A percentile compares a stretch with the other conserved stretches of the same genome.
Conservation (phyloP, 2,113 vertebrate genomes). For the Saccopteryx bilineata region DNA sequence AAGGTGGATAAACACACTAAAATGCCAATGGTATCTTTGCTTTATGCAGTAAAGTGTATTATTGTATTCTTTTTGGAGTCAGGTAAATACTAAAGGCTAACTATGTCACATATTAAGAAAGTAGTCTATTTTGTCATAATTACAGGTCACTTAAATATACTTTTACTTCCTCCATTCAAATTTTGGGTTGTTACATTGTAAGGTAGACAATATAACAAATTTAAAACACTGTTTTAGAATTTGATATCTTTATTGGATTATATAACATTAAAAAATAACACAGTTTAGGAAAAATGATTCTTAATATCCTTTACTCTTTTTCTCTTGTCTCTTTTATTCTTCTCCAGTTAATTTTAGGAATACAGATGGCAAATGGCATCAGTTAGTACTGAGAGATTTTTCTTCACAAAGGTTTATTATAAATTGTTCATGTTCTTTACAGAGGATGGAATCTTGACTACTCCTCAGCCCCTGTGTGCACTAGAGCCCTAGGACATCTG, state of each 20-base stretch:
- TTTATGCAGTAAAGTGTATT: background rate
- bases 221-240: background rate
- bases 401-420: background rate
- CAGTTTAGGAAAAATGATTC: background rate
- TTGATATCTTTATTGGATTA: background rate
- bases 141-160: background rate
- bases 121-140: background rate
- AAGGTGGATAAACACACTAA: background rate
- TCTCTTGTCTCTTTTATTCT: background rate
- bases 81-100: background rate
- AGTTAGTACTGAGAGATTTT: background rate
- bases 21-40: background rate
- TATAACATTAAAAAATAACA: background rate
- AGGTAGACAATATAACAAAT: background rate
- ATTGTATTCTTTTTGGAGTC: background rate
- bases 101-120: background rate
- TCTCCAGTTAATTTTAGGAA: background rate
- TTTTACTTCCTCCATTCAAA: background rate
- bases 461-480: background rate
- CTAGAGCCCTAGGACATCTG: background rate
- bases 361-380: background rate
- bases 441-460: background rate
- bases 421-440: background rate
- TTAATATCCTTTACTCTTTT: background rate
- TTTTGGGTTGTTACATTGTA: background rate